A percentile compares a stretch with the other conserved stretches of the same genome.
Conservation (phyloP, 2,888 invertebrate genomes). For the Drosophila basisetae region DNA sequence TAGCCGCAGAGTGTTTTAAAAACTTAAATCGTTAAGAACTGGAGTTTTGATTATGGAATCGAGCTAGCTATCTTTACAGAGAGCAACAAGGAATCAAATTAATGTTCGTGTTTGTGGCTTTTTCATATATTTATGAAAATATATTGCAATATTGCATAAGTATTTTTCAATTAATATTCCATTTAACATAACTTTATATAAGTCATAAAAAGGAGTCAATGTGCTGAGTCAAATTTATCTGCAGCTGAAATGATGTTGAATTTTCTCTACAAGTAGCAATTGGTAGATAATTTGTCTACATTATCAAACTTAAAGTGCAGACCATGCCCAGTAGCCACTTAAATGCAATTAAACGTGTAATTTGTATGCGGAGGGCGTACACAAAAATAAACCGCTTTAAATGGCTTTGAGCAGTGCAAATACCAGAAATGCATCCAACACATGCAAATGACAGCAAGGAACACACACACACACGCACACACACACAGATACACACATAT, state of each 20-base stretch:
- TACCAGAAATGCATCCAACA: slow-evolving; percentile 69
- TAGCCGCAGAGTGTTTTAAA: slow-evolving; percentile 16
- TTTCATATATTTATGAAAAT: background rate
- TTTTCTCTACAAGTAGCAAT: background rate
- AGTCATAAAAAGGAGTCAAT: background rate
- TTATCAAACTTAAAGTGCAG: slow-evolving; percentile 16
- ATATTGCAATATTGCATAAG: background rate
- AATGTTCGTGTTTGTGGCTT: rapidly evolving
- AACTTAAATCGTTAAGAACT: slow-evolving; percentile 15
- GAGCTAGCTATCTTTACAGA: background rate
- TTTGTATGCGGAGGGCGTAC: slow-evolving; percentile 43
- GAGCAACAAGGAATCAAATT: background rate
- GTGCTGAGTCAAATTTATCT: background rate
- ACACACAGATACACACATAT: slow-evolving; percentile 2
- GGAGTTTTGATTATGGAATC: background rate
- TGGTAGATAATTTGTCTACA: background rate
- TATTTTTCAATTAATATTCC: background rate
- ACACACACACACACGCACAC: slow-evolving; percentile 22
- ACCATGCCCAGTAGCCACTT: slow-evolving; percentile 37
- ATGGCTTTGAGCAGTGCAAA: slow-evolving; percentile 77
- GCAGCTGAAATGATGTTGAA: background rate
- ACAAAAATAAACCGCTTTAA: slow-evolving; percentile 73
- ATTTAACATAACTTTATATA: background rate
- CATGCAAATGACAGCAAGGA: slow-evolving; percentile 77
- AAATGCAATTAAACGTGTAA: slow-evolving; percentile 50